Evolutionary conservation across 1,140 invertebrate genomes (phyloP), one percentile per base, ranked within the genome.

Genomic region (Drosophila littoralis): DNA sequence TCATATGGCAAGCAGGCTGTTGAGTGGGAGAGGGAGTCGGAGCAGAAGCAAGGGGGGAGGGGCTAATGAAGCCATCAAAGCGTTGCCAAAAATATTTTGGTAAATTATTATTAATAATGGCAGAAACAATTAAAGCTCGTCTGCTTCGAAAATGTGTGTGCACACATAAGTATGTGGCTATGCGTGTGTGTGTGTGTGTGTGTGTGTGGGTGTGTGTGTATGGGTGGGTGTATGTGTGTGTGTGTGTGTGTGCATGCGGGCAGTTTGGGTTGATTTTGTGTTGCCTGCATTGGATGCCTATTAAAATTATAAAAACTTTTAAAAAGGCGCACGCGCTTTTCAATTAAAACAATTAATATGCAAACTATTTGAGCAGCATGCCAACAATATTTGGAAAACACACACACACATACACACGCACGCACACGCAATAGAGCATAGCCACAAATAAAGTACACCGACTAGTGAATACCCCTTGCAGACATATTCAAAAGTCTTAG

Each of bases 81-180:
- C 57, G 63, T 61, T 70, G 60, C 66, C 65, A 75, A 78, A 78
- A 83, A 79, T 67, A 70, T 75, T 83, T 82, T 65, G 55, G 75
- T 70, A 75, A 78, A 79, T 83, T 83, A 83, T 73, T 79, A 83
- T 77, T 84, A 81, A 80, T 80, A 84, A 83, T 73, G 81, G 70
- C 72, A 83, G 77, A 50, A 84, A 77, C 75, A 83, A 84, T 83
- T 84, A 83, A 84, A 77, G 65, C 42, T 71, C 60, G 61, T 77
- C 77, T 79, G 61, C 33, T 40, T 22, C 7, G 33, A 33, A 33
- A 35, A 35, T 60, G 12, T 32, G 12, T 46, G 38, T 10, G 22
- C 33, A 46, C 10, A 36, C 8, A 32, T 36, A 35, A 35, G 17
- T 40, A 9, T 38, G 35, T 42, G 33, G 13, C 38, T 28, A 12